Evolutionary conservation across 1,140 invertebrate genomes (phyloP), one percentile per base, ranked within the genome.

Genomic region (Bombus superbus): DNA sequence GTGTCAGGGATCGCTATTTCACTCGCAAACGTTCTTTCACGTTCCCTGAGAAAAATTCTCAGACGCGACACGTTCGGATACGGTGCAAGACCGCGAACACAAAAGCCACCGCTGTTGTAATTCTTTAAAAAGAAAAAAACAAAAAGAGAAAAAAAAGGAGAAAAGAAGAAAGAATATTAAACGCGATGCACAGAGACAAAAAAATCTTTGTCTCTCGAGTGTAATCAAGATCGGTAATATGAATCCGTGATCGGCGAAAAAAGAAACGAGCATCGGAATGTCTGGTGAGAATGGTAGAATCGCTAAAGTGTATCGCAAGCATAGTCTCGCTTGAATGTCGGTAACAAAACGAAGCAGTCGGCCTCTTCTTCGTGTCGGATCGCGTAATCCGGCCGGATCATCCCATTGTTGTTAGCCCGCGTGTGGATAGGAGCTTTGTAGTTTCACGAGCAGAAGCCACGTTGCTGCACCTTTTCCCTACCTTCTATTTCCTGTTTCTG

Each of bases 361-460:
- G 87, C 76, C 89, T 84, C 74, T 82, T 79, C 81, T 81, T 87
- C 90, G 86, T 72, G 86, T 87, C 83, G 91, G 84, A 82, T 92
- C 83, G 84, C 87, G 89, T 94, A 94, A 94, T 94, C 94, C 87
- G 85, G 82, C 82, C 90, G 92, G 90, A 93, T 94, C 90, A 93
- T 94, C 90, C 93, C 86, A 93, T 93, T 94, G 94, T 94, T 95
- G 94, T 94, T 94, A 91, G 92, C 88, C 85, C 92, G 92, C 94
- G 94, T 91, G 93, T 93, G 94, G 92, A 92, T 94, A 85, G 91
- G 87, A 94, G 94, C 93, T 94, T 94, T 94, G 89, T 92, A 93
- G 91, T 93, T 92, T 93, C 92, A 89, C 87, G 79, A 93, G 89
- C 91, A 86, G 89, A 91, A 92, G 88, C 86, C 86, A 86, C 84